Conservation (phyloP, 2,113 vertebrate genomes). For the Onychostruthus taczanowskii region DNA sequence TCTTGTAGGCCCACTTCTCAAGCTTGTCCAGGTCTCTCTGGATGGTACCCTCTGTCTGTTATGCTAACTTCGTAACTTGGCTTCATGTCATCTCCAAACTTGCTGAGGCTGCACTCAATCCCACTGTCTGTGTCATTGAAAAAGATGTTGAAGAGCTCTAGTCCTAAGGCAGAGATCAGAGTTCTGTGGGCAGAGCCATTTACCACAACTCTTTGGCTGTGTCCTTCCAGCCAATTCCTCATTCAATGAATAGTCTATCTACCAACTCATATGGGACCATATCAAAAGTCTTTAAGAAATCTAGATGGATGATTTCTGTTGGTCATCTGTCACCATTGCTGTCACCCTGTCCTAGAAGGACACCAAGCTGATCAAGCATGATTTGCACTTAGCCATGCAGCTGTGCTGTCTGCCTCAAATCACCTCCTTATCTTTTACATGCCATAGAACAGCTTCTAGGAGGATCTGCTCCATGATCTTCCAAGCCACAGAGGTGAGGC, state of each 20-base stretch:
- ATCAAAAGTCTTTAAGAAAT: background rate
- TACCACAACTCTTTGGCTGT: background rate
- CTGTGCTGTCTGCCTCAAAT: rapidly evolving
- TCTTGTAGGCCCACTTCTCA: background rate
- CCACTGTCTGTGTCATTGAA: rapidly evolving
- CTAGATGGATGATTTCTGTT: background rate
- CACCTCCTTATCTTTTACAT: background rate
- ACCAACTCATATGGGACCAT: background rate
- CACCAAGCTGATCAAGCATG: background rate
- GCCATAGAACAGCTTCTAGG: background rate
- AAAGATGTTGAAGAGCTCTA: no score
- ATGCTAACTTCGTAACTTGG: background rate
- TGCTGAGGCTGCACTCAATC: background rate
- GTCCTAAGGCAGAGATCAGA: background rate
- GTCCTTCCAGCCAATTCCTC: background rate
- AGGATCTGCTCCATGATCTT: background rate
- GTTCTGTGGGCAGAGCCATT: background rate
- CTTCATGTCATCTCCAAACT: background rate
- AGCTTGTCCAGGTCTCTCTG: background rate
- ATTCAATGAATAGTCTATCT: background rate
- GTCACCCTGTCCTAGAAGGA: background rate
- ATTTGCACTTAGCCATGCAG: background rate
- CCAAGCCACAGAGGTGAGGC: no score
- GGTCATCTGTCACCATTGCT: rapidly evolving
- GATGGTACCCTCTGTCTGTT: background rate